These are phyloP conservation scores for Riptortus pedestris DNA, from an alignment of 1,140 invertebrate species.

Conservation along the genomic window DNA sequence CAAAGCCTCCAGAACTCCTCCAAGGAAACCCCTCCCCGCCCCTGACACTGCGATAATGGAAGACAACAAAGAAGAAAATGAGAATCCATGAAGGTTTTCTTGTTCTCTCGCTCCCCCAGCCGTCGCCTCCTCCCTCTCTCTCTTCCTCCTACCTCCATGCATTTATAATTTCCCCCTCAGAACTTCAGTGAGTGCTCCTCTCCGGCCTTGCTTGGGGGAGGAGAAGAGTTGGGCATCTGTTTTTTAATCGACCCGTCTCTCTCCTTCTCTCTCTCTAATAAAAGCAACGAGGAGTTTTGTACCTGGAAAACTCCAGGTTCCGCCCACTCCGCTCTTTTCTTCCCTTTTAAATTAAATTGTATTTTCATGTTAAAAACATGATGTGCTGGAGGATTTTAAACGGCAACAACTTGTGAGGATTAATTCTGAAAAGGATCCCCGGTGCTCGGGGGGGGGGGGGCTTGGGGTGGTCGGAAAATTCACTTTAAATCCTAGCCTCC, in stretches of 20 bases:
- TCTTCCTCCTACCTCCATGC: slow-evolving; percentile 9
- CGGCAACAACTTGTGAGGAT: slow-evolving; percentile 1
- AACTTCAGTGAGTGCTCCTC: no score
- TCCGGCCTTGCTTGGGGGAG: neutral
- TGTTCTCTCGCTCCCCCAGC: neutral
- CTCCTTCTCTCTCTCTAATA: no score
- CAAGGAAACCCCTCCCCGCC: neutral
- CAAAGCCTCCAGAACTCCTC: neutral
- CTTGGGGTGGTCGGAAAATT: no score
- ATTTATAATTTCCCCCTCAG: slow-evolving; percentile 21
- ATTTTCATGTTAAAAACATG: slow-evolving; percentile 11
- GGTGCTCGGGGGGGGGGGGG: neutral
- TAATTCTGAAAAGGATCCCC: slow-evolving; percentile 6
- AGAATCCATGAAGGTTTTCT: slow-evolving; percentile 15
- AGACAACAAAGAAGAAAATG: slow-evolving; percentile 14
- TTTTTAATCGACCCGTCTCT: slow-evolving; percentile 15
- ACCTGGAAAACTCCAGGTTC: no score
- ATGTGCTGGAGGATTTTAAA: neutral
- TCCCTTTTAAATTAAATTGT: slow-evolving; percentile 8
- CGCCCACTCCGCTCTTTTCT: neutral
- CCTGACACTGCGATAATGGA: neutral
- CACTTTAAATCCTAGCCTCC: no score
- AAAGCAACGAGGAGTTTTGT: no score
- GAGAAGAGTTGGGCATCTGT: slow-evolving; percentile 1
- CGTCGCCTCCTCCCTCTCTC: neutral